phyloP scores from a whole-genome alignment of 2,113 vertebrate genomes.

The Ptilonorhynchus violaceus region DNA sequence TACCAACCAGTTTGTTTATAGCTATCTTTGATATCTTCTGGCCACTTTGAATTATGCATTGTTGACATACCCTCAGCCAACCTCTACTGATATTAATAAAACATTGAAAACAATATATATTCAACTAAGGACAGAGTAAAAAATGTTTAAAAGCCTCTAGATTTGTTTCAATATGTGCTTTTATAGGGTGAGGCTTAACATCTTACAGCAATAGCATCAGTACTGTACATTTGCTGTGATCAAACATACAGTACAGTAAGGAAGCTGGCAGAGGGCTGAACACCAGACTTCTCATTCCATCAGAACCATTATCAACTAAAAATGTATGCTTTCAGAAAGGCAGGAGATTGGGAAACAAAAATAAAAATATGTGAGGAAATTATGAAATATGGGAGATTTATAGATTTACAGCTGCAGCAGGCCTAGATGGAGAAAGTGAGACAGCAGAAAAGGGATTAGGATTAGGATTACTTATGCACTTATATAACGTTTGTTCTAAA shows the following conservation, averaged over 20 bases:
- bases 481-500: constrained; percentile 24
- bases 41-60: background rate
- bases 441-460: constrained; percentile 46
- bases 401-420: constrained; percentile 31
- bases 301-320: background rate
- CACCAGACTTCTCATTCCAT: background rate
- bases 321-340: background rate
- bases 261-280: background rate
- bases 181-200: background rate
- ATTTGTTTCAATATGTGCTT: background rate
- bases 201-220: background rate
- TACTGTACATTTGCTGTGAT: background rate
- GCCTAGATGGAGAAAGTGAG: constrained; percentile 35
- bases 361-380: background rate
- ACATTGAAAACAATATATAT: background rate
- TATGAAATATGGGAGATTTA: constrained; percentile 40
- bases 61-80: background rate
- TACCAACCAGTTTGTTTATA: background rate
- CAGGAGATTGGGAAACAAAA: background rate
- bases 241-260: background rate
- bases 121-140: background rate
- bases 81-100: background rate
- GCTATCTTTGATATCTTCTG: background rate
- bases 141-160: background rate
- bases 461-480: constrained; percentile 38